These are phyloP conservation scores for Thelaira solivaga DNA, from an alignment of 2,888 invertebrate species.

Conservation along the genomic window DNA sequence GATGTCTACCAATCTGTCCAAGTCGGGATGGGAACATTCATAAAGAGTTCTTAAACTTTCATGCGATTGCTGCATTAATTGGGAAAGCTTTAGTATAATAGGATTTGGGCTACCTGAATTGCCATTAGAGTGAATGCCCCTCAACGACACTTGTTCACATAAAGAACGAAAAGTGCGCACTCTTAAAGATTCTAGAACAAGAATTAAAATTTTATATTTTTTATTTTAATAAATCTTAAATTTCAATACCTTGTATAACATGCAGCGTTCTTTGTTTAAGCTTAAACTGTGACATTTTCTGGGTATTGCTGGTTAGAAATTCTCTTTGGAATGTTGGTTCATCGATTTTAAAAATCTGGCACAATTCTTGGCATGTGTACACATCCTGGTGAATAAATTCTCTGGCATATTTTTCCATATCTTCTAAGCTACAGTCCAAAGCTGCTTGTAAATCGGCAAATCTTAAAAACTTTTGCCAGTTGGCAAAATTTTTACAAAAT, in stretches of 20 bases:
- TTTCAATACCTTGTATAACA: slow-evolving; percentile 90
- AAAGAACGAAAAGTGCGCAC: slow-evolving; percentile 88
- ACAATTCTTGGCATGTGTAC: slow-evolving; percentile 85
- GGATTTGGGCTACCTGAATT: background rate
- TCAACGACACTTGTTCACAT: slow-evolving; percentile 67
- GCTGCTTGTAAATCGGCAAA: slow-evolving; percentile 86
- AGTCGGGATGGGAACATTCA: slow-evolving; percentile 93
- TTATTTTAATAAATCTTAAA: too few relatives aligned
- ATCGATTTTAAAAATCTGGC: slow-evolving; percentile 79
- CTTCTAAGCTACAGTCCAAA: slow-evolving; percentile 81
- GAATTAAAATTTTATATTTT: background rate
- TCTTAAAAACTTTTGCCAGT: slow-evolving; percentile 82
- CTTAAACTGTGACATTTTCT: slow-evolving; percentile 83
- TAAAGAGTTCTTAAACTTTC: slow-evolving; percentile 89
- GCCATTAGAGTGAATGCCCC: slow-evolving; percentile 24
- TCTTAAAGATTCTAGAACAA: slow-evolving; percentile 85
- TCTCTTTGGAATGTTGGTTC: slow-evolving; percentile 81
- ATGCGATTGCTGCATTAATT: slow-evolving; percentile 93
- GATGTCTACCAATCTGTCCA: slow-evolving; percentile 88
- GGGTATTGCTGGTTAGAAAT: slow-evolving; percentile 83
- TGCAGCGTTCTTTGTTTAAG: slow-evolving; percentile 92
- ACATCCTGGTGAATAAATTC: slow-evolving; percentile 81
- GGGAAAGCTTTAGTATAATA: slow-evolving; percentile 80
- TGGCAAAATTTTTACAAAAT: slow-evolving; percentile 79
- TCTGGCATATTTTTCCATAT: slow-evolving; percentile 84